Evolutionary conservation across 1,140 invertebrate species (phyloP), one percentile per base, ranked within the genome.

Genomic region (Heliconius hewitsoni): DNA sequence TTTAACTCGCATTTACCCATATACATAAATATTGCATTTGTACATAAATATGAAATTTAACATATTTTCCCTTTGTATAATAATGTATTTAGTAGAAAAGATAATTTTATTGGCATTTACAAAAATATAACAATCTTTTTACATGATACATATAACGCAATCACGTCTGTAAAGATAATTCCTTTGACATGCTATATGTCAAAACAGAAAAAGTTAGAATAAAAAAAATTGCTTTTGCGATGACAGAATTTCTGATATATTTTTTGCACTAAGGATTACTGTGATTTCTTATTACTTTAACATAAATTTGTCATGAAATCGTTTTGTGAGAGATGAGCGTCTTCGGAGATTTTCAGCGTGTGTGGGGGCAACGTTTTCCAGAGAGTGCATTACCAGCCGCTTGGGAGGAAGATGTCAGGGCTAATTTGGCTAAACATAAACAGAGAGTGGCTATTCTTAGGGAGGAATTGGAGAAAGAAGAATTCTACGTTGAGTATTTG

Each of bases 391-490:
- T 98, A 83, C 98, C 98, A 87, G 97, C 97, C 89, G 97, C 97
- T 91, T 98, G 97, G 98, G 97, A 98, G 90, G 97, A 98, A 93
- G 97, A 98, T 96, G 97, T 98, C 82, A 96, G 97, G 87, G 97
- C 97, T 74, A 98, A 98, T 95, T 96, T 98, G 81, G 96, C 97
- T 83, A 98, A 97, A 94, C 98, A 98, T 95, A 97, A 97, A 95
- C 96, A 97, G 88, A 97, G 97, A 95, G 97, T 98, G 74, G 94
- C 95, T 73, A 95, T 97, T 81, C 95, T 98, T 72, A 96, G 96
- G 89, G 97, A 98, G 88, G 97, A 98, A 93, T 94, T 98, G 46
- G 97, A 98, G 87, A 98, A 98, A 89, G 98, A 98, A 94, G 97
- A 98, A 88, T 97, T 98, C 87, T 98, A 98, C 87, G 98, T 98